Evolutionary conservation across 2,888 invertebrate genomes (phyloP).

Genomic region (Caenorhabditis sp.): DNA sequence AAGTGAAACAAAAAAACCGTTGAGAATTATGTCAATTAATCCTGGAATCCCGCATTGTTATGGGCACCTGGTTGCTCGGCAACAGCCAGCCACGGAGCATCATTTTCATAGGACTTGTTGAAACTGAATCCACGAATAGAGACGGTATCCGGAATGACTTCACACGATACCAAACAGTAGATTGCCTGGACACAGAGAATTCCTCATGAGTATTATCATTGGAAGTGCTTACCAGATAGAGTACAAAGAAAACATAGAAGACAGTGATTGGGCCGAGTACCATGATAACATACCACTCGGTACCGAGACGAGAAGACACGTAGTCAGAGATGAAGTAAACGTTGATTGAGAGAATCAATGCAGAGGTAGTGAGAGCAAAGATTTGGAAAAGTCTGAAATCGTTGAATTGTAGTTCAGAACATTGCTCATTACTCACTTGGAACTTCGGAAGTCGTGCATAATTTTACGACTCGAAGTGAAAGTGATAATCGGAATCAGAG

Average conservation of each 20-base stretch:
- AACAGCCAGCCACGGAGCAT: conserved; percentile 61
- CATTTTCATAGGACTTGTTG: conserved; percentile 55
- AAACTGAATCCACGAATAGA: conserved; percentile 61
- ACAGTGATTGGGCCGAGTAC: conserved; percentile 86
- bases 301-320: conserved; percentile 83
- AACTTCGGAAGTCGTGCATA: conserved; percentile 92
- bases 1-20: conserved; percentile 11
- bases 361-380: conserved; percentile 87
- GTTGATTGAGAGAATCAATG: conserved; percentile 90
- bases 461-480: conserved; percentile 90
- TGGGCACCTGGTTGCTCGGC: conserved; percentile 1
- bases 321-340: conserved; percentile 89
- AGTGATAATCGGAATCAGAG: conserved; percentile 91
- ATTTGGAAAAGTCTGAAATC: conserved; percentile 86
- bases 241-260: conserved; percentile 88
- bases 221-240: conserved; percentile 87
- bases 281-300: conserved; percentile 84
- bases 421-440: conserved; percentile 85
- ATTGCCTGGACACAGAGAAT: conserved; percentile 55
- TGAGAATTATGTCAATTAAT: conserved; percentile 20
- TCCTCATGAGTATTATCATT: neutral
- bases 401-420: neutral
- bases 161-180: conserved; percentile 72
- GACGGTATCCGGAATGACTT: conserved; percentile 66
- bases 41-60: conserved; percentile 42